Base-by-base conservation (phyloP, 2,113 vertebrate genomes). In the Ptychochromis oligacanthus region DNA sequence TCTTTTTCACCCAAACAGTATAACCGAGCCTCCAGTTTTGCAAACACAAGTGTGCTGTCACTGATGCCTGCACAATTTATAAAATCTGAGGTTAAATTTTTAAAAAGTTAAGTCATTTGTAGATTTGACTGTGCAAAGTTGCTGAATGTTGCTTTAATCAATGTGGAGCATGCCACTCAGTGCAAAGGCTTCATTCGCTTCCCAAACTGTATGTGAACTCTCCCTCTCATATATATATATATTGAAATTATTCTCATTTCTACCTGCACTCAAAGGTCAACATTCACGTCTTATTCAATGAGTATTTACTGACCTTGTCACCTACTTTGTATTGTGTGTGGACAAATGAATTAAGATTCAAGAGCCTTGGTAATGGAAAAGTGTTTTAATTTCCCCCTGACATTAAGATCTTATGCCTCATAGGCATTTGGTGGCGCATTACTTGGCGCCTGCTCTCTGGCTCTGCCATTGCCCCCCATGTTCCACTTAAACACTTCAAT, bases 371-470 rank as follows among this genome's bases (percentile, higher is more conserved):
- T 96, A 97, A 97, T 96, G 94, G 95, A 95, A 96, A 96, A 94
- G 94, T 95, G 94, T 97, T 98, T 97, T 98, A 98, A 99, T 99
- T 99, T 98, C 96, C 95, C 96, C 95, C 95, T 99, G 98, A 99
- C 98, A 99, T 99, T 98, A 98, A 98, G 96, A 96, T 95, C 94
- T 94, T 97, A 96, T 98, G 96, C 97, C 98, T 97, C 94, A 95
- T 96, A 97, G 98, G 97, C 96, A 98, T 97, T 95, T 94, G 95
- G 96, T 96, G 96, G 95, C 95, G 96, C 96, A 85, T 96, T 96
- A 93, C 94, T 95, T 94, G 92, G 92, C 91, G 93, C 95, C 96
- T 95, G 92, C 94, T 97, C 95, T 88, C 94, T 93, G 94, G 94
- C 96, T 95, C 96, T 96, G 94, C 95, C 96, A 94, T 96, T 96